Evolutionary conservation across 2,888 invertebrate genomes (phyloP), one percentile per base, ranked within the genome.

Genomic region (Aethes cnicana): DNA sequence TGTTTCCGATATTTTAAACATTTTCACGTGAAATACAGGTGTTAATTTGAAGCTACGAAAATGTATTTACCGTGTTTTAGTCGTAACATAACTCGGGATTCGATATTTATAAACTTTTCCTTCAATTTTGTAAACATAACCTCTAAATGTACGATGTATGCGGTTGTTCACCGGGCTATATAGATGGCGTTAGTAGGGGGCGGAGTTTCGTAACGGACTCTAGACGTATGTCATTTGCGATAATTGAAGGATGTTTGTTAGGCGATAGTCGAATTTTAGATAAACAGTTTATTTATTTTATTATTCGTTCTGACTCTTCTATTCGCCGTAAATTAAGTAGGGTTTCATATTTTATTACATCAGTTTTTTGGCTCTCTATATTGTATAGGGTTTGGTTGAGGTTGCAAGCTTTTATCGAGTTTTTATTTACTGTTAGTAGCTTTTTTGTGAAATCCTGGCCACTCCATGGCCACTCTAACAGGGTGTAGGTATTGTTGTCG

Each of bases 141-240:
- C 84, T 83, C 64, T 65, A 77, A 71, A 55, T 47, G 44, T 54
- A 36, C 63, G 61, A 63, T 59, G 55, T 53, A 39, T 54, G 33
- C 26, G 9, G 62, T 66, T 43, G 4, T 33, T 9, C 36, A 23
- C 23, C 28, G 41, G 12, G 12, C 46, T 25, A 61, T 57, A 72
- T 56, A 83, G 81, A 81, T 81, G 81, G 76, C 80, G 73, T 26
- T 69, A 53, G 21, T 8, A 39, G 59, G 56, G 66, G 76, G 77
- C 73, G 77, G 74, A 71, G 78, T 66, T 76, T 68, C 54, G 53
- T 56, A 67, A 66, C 64, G 65, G 59, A 61, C 61, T 70, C 59
- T 70, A 69, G 68, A 74, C 70, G 66, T 69, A 68, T 69, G 69
- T 69, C 66, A 68, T 65, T 69, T 67, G 61, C 60, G 61, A 70